phyloP scores from a whole-genome alignment of 2,888 invertebrate genomes.

The Pantelozetes paolii region DNA sequence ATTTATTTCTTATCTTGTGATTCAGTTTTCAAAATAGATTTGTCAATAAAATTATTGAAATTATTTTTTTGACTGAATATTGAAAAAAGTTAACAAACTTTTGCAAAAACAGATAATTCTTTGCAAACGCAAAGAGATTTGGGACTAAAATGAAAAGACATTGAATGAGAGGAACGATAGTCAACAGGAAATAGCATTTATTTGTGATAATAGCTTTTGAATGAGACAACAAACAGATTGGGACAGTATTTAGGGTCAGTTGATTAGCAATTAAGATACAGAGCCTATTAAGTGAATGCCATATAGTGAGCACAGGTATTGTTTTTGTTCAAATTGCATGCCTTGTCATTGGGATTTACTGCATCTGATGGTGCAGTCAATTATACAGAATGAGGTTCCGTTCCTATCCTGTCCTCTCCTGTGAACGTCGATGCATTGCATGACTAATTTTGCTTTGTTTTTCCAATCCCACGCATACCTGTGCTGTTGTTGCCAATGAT shows the following conservation, averaged over 20 bases:
- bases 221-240: slow-evolving; percentile 27
- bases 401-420: background rate
- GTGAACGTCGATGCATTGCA: slow-evolving; percentile 31
- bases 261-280: slow-evolving; percentile 36
- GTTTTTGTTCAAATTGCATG: slow-evolving; percentile 30
- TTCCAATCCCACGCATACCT: slow-evolving; percentile 22
- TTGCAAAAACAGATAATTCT: too few relatives aligned
- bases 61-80: background rate
- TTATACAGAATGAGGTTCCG: slow-evolving; percentile 26
- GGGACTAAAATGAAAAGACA: background rate
- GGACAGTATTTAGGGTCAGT: slow-evolving; percentile 32
- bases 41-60: background rate
- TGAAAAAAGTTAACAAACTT: background rate
- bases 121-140: background rate
- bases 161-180: background rate
- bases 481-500: background rate
- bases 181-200: slow-evolving; percentile 23
- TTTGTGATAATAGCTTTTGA: slow-evolving; percentile 6
- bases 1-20: background rate
- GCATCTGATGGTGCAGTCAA: background rate
- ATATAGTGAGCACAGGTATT: background rate
- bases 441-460: slow-evolving; percentile 37
- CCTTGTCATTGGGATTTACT: slow-evolving; percentile 16
- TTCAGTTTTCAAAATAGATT: background rate
- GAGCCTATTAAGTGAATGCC: slow-evolving; percentile 18